Conservation (phyloP, 2,113 vertebrate genomes). For the Gnathonemus echidnorhynchus region DNA sequence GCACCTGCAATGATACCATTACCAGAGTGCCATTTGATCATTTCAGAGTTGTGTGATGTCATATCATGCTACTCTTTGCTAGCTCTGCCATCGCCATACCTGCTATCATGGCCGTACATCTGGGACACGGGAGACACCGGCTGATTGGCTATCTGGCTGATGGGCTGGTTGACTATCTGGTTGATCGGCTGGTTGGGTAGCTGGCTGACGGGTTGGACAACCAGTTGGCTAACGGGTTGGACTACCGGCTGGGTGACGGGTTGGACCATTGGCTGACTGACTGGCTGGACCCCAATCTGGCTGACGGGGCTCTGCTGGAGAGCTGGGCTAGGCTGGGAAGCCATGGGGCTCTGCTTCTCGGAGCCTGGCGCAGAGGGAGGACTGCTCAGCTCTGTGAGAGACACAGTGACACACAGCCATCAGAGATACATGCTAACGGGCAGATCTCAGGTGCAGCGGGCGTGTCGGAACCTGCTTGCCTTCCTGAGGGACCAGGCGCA, state of each 20-base stretch:
- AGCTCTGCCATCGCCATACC: constrained; percentile 59
- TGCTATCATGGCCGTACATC: constrained; percentile 89
- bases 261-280: constrained; percentile 31
- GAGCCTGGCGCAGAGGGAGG: constrained; percentile 86
- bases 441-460: background rate
- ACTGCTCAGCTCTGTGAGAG: constrained; percentile 71
- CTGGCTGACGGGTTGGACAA: constrained; percentile 44
- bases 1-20: background rate
- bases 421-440: background rate
- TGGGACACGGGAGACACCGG: constrained; percentile 63
- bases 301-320: constrained; percentile 66
- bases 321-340: constrained; percentile 64
- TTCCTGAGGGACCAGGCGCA: constrained; percentile 97
- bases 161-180: constrained; percentile 32
- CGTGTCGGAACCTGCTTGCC: constrained; percentile 59
- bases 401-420: background rate
- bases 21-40: background rate
- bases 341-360: constrained; percentile 95
- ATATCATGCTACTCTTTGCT: background rate
- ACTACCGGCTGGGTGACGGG: constrained; percentile 39
- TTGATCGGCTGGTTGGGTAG: constrained; percentile 25
- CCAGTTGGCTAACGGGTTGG: constrained; percentile 34
- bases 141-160: constrained; percentile 36
- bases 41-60: background rate
- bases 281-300: constrained; percentile 33